Conservation (phyloP, 64 coral and sea anemone genomes). For the Montipora capricornis region DNA sequence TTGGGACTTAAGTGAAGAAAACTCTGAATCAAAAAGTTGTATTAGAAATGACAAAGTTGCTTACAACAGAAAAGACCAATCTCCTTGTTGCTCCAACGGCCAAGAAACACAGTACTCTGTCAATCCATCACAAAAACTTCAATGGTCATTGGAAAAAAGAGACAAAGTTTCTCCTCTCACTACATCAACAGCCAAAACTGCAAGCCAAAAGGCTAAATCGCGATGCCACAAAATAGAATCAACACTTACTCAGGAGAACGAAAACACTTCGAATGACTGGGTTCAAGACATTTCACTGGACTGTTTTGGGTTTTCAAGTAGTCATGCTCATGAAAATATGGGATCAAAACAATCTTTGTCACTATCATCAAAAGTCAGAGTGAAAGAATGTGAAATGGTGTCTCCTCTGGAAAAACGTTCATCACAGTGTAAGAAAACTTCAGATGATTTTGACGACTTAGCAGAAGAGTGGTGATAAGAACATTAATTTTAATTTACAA, state of each 20-base stretch:
- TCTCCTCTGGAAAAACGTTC: background rate
- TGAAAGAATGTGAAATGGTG: background rate
- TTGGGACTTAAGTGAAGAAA: constrained; percentile 5
- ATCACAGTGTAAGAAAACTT: background rate
- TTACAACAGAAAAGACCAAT: background rate
- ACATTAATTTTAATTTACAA: too few relatives aligned
- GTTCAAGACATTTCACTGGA: constrained; percentile 27
- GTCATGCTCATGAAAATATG: background rate
- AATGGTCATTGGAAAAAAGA: background rate
- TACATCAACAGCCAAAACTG: background rate
- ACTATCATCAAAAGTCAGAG: background rate
- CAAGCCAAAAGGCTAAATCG: constrained; percentile 8
- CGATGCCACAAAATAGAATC: background rate
- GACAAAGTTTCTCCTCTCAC: background rate
- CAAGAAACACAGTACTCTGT: background rate
- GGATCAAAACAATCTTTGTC: background rate
- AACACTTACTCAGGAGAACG: background rate
- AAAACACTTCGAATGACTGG: constrained; percentile 20
- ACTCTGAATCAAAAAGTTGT: background rate
- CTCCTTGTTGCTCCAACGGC: background rate
- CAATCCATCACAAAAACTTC: background rate
- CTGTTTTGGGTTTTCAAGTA: constrained; percentile 13
- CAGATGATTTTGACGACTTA: constrained; percentile 48
- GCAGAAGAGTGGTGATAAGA: background rate
- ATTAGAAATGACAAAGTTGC: background rate